phyloP scores from a whole-genome alignment of 2,113 vertebrate species.

The Rattus rattus region DNA sequence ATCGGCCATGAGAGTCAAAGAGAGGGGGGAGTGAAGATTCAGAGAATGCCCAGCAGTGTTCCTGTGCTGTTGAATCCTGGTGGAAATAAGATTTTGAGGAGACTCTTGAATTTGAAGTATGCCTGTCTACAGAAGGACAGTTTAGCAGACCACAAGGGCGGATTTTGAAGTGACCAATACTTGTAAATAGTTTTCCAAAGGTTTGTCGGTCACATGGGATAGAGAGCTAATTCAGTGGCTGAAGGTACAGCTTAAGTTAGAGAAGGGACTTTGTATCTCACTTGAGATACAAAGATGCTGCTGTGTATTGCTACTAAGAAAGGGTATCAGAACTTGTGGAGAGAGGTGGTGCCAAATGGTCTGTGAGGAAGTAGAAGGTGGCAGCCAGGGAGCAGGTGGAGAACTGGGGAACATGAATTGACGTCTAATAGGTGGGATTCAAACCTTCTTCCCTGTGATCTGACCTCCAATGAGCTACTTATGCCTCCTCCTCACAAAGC shows the following conservation, averaged over 20 bases:
- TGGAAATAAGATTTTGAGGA: background rate
- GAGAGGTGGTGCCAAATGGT: background rate
- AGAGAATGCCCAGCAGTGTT: background rate
- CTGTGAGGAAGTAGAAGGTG: background rate
- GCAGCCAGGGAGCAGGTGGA: background rate
- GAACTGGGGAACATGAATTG: background rate
- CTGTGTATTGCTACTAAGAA: background rate
- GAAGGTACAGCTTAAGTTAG: background rate
- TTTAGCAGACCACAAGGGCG: background rate
- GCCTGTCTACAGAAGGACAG: background rate
- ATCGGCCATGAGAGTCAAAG: background rate
- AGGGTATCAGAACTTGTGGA: background rate
- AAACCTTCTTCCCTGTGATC: background rate
- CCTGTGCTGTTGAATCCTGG: background rate
- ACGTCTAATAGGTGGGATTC: background rate
- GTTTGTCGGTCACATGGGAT: background rate
- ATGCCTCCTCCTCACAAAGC: background rate
- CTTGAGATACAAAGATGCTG: background rate
- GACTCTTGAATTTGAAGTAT: background rate
- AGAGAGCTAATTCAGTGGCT: background rate
- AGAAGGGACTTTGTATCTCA: background rate
- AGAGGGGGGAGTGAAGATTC: background rate
- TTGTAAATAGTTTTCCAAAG: background rate
- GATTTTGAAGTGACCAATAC: rapidly evolving
- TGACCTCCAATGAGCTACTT: background rate